phyloP scores from a whole-genome alignment of 2,113 vertebrate genomes.

The Nothoprocta perdicaria region DNA sequence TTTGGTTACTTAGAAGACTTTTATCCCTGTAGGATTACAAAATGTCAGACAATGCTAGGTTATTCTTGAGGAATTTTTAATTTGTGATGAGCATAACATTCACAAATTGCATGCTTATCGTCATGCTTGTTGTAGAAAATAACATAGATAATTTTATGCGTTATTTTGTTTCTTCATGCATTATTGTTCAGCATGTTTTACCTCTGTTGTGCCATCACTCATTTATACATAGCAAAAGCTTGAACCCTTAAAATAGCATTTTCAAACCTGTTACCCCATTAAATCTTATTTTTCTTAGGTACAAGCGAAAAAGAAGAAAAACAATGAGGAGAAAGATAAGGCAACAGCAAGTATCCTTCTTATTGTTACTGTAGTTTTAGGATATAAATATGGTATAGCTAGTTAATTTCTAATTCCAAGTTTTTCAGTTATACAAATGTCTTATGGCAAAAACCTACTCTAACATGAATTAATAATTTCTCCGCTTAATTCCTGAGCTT shows the following conservation, averaged over 20 bases:
- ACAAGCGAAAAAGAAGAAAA: constrained; percentile 92
- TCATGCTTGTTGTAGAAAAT: neutral
- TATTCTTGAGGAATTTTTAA: neutral
- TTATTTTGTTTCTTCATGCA: neutral
- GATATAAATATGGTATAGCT: neutral
- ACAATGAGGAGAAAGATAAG: constrained; percentile 86
- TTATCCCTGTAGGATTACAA: neutral
- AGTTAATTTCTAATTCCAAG: neutral
- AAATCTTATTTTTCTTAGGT: constrained; percentile 68
- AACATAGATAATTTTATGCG: neutral
- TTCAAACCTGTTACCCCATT: neutral
- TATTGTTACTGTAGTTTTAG: neutral
- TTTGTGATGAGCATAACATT: neutral
- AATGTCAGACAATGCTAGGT: neutral
- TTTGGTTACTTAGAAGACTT: neutral
- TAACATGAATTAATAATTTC: neutral
- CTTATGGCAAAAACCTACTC: neutral
- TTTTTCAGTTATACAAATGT: neutral
- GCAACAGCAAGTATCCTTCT: constrained; percentile 80
- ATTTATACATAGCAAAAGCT: neutral
- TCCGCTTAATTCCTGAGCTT: neutral
- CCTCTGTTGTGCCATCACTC: neutral
- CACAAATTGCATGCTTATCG: neutral
- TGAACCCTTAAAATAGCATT: neutral
- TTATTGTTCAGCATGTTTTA: neutral